Conservation (phyloP, 2,113 vertebrate genomes). For the Taurulus bubalis region DNA sequence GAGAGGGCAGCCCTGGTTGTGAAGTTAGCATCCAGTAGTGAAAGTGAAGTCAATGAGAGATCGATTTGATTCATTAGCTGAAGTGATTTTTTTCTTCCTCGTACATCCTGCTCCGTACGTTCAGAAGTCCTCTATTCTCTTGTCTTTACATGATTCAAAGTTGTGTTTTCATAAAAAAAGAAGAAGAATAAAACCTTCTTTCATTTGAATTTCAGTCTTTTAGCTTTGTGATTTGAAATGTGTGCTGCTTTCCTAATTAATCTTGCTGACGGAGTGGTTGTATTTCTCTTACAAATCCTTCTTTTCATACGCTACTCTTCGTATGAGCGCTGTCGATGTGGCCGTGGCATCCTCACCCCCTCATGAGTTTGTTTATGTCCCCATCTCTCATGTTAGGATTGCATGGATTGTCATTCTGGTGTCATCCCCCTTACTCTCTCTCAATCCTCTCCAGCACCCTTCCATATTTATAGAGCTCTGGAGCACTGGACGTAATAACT, state of each 20-base stretch:
- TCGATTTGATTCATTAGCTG: too few species aligned
- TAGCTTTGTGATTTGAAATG: too few species aligned
- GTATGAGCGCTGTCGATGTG: neutral
- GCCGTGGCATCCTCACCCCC: neutral
- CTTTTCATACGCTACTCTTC: neutral
- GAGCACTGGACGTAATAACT: conserved; percentile 41
- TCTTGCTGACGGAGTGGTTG: neutral
- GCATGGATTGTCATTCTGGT: conserved; percentile 31
- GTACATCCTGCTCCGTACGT: neutral
- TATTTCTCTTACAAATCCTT: neutral
- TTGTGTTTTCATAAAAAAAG: neutral
- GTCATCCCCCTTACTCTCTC: conserved; percentile 14
- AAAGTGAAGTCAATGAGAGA: neutral
- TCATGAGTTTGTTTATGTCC: conserved; percentile 9
- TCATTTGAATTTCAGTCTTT: too few species aligned
- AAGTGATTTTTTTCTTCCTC: neutral
- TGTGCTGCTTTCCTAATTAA: neutral
- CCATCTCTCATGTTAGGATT: neutral
- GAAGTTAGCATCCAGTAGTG: too few species aligned
- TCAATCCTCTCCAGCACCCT: conserved; percentile 23
- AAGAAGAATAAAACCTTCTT: too few species aligned
- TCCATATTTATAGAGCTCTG: conserved; percentile 50
- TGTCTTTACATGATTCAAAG: neutral
- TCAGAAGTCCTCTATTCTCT: neutral
- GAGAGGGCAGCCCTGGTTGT: too few species aligned